Base-by-base conservation (phyloP, 2,797 vertebrate genomes). In the Malurus splendens region DNA sequence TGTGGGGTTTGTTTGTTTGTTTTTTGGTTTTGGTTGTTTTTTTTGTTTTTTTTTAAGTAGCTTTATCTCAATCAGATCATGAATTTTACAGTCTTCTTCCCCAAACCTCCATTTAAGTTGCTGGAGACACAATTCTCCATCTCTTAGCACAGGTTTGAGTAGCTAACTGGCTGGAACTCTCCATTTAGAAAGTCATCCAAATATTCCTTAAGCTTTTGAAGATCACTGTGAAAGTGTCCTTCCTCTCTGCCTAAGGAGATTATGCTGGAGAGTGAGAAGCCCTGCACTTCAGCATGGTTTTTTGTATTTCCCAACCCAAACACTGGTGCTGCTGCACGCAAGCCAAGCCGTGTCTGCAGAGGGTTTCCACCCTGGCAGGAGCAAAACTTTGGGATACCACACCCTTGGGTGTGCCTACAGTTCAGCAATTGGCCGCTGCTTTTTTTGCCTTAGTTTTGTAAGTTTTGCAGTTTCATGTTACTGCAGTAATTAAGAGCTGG, bases 401-500 rank as follows among this genome's bases (percentile, higher is more conserved):
- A 25, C 15, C 45, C 38, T 41, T 32, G 64, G 71, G 57, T 50
- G 39, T 82, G 60, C 68, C 89, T 36, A 13, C 86, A n/a, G 27
- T 28, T 76, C 70, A 76, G 66, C 74, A 33, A 4, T 57, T 0
- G 0, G 30, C 50, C 62, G 51, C 62, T 85, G 70, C 51, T 24
- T 80, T 66, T 76, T 41, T 33, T 62, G 27, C 33, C 56, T 36
- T 1, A 14, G 20, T 72, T 92, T 83, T 76, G 6, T 90, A 57
- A 64, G 42, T 93, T 94, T 89, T 93, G 87, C 89, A 64, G 80
- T 87, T 94, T 93, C 87, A 54, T 55, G 32, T 82, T 92, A 50
- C 94, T 90, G 91, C 93, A 92, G 94, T 94, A 90, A 94, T 95
- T 94, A 92, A 93, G 81, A 39, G 50, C 71, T 94, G 93, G 92